phyloP scores from a whole-genome alignment of 1,140 invertebrate genomes.

The Bombus vancouverensis region DNA sequence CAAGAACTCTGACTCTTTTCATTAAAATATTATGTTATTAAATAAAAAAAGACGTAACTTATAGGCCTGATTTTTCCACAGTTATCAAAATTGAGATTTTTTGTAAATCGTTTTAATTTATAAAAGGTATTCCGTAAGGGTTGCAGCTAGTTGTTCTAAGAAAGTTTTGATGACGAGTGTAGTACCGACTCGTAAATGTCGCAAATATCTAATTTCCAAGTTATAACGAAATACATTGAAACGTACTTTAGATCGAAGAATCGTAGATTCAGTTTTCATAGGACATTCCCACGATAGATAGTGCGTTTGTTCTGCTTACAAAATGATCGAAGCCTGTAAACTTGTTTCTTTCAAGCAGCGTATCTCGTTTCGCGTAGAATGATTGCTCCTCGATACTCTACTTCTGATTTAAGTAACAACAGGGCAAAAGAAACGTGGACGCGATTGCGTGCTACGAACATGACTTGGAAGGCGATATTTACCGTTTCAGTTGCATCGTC shows the following conservation, averaged over 20 bases:
- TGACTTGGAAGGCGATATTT: conserved; percentile 18
- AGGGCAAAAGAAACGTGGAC: neutral
- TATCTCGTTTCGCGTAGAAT: conserved; percentile 19
- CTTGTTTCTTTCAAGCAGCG: neutral
- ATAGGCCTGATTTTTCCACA: neutral
- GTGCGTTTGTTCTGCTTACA: neutral
- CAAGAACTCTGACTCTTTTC: no score
- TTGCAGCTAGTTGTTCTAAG: no score
- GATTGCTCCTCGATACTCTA: conserved; percentile 2
- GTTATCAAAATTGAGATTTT: neutral
- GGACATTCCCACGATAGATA: neutral
- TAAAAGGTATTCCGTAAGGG: no score
- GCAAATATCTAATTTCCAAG: neutral
- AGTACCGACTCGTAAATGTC: neutral
- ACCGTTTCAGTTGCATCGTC: conserved; percentile 5
- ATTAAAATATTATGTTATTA: no score
- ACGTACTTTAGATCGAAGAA: neutral
- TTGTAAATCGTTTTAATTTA: neutral
- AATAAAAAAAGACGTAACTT: no score
- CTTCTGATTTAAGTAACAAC: neutral
- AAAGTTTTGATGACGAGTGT: no score
- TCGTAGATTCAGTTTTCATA: neutral
- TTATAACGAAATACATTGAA: neutral
- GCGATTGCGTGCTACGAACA: conserved; percentile 14
- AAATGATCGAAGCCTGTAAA: neutral